phyloP scores from a whole-genome alignment of 2,113 vertebrate genomes.

The Athene cunicularia region DNA sequence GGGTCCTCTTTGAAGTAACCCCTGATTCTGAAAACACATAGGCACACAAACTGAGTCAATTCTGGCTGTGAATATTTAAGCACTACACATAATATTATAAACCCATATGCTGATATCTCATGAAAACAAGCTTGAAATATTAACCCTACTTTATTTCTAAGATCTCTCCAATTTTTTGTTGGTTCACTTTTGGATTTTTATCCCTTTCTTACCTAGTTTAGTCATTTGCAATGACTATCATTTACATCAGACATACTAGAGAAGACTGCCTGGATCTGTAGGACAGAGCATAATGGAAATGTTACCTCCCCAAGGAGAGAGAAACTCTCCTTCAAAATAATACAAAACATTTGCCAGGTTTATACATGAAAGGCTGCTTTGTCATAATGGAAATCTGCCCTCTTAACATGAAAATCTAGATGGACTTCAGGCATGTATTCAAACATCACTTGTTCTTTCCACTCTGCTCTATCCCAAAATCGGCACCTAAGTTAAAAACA shows the following conservation, averaged over 20 bases:
- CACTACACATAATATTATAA: background rate
- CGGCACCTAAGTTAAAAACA: background rate
- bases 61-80: background rate
- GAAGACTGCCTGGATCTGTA: background rate
- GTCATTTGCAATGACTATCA: background rate
- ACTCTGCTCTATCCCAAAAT: background rate
- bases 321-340: background rate
- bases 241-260: background rate
- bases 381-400: background rate
- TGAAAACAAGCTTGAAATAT: background rate
- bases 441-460: background rate
- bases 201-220: background rate
- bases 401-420: background rate
- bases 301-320: background rate
- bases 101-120: background rate
- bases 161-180: background rate
- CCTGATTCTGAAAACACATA: background rate
- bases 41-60: background rate
- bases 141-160: background rate
- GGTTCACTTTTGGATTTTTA: background rate
- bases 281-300: background rate
- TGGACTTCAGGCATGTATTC: background rate
- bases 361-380: background rate
- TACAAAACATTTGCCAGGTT: background rate
- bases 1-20: background rate